A percentile compares a stretch with the other conserved stretches of the same genome.
Evolutionary conservation across 2,888 invertebrate genomes (phyloP).

Genomic region (Folsomia candida): DNA sequence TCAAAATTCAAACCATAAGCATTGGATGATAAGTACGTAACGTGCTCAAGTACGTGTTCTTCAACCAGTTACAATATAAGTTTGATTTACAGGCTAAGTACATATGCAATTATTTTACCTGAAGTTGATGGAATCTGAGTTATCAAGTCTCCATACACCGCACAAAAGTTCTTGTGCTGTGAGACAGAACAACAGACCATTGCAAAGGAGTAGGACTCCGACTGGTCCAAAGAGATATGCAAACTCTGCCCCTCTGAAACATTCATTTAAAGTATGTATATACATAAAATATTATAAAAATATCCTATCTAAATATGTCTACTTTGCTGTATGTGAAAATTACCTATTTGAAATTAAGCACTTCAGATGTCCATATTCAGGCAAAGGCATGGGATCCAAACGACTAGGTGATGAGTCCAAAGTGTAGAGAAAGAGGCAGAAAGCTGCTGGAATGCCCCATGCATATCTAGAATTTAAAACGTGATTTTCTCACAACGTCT

Average conservation of each 20-base stretch:
- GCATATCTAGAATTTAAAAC: conserved; percentile 38
- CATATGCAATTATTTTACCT: too few species aligned
- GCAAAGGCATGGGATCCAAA: conserved; percentile 47
- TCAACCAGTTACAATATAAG: too few species aligned
- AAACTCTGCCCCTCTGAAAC: conserved; percentile 45
- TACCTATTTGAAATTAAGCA: conserved; percentile 50
- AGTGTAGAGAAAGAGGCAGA: conserved; percentile 45
- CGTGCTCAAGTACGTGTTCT: too few species aligned
- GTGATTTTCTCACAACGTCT: not conserved
- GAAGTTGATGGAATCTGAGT: conserved; percentile 48
- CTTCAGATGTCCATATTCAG: conserved; percentile 43
- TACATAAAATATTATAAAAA: too few species aligned
- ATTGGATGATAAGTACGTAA: too few species aligned
- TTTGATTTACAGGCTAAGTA: too few species aligned
- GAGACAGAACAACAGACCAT: conserved; percentile 48
- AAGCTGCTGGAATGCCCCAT: conserved; percentile 49
- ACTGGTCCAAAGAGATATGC: conserved; percentile 49
- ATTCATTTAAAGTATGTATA: too few species aligned
- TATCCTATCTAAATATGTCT: too few species aligned
- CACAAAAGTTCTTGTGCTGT: conserved; percentile 49
- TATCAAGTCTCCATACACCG: conserved; percentile 49
- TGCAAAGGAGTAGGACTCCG: conserved; percentile 44
- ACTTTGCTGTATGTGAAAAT: too few species aligned
- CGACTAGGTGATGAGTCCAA: conserved; percentile 42
- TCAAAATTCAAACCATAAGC: too few species aligned